Conservation (phyloP, 2,797 vertebrate species). For the Sarcoramphus papa region DNA sequence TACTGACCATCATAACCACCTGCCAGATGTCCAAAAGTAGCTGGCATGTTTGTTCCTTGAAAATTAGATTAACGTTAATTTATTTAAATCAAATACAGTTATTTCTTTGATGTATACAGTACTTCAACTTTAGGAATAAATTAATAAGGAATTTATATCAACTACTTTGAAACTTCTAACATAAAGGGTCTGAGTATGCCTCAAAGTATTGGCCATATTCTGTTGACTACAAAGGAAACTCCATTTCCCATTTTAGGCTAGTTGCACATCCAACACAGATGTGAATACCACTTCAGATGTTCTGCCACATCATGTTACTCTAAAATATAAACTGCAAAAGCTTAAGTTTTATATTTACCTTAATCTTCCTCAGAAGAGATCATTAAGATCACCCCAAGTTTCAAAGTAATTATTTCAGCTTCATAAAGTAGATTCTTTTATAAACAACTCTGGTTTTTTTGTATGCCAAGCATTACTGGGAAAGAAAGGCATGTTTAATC, state of each 20-base stretch:
- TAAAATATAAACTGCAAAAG: neutral
- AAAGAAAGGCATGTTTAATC: neutral
- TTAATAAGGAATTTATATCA: neutral
- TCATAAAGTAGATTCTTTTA: neutral
- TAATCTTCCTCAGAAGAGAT: neutral
- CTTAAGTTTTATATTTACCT: neutral
- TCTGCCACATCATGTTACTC: neutral
- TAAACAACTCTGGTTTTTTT: neutral
- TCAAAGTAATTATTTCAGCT: neutral
- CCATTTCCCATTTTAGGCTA: neutral
- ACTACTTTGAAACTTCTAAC: neutral
- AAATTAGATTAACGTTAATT: conserved; percentile 20
- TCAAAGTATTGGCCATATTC: neutral
- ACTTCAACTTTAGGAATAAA: neutral
- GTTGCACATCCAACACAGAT: neutral
- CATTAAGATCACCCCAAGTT: neutral
- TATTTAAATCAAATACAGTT: neutral
- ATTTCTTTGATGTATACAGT: neutral
- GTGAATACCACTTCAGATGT: no score
- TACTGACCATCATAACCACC: conserved; percentile 94
- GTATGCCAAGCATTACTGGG: neutral
- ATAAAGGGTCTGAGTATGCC: neutral
- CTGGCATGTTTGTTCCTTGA: conserved; percentile 92
- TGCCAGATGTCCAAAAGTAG: conserved; percentile 90
- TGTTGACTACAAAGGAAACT: neutral